A percentile compares a stretch with the other conserved stretches of the same genome.
phyloP scores from a whole-genome alignment of 2,797 vertebrate species.

The Anguilla marmorata region DNA sequence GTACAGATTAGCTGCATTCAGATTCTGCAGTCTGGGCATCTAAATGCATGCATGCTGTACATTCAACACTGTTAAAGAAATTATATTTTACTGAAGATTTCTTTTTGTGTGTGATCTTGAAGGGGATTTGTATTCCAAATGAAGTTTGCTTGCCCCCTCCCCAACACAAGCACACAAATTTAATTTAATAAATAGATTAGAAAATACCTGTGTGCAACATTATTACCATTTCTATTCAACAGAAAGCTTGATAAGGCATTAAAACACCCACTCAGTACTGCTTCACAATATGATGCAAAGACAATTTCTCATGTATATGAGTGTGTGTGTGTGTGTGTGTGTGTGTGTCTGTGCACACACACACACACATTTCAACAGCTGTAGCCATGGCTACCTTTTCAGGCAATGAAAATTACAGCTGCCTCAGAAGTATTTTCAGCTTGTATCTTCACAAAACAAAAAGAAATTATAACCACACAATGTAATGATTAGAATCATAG shows the following conservation, averaged over 20 bases:
- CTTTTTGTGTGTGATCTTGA: no score
- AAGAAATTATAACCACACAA: not conserved
- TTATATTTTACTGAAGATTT: no score
- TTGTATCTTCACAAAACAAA: not conserved
- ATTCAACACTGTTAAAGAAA: not conserved
- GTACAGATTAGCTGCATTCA: not conserved
- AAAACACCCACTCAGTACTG: not conserved
- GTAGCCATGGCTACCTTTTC: conserved; percentile 50
- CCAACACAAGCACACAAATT: not conserved
- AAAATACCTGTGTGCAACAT: not conserved
- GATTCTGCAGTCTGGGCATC: not conserved
- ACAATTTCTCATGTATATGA: conserved; percentile 35
- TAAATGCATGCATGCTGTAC: not conserved
- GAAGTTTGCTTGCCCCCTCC: not conserved
- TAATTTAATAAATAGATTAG: not conserved
- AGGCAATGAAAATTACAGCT: conserved; percentile 30
- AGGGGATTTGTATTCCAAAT: not conserved
- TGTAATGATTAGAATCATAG: conserved; percentile 1
- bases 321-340: conserved; percentile 30
- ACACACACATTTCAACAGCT: conserved; percentile 34
- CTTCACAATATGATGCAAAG: conserved; percentile 11
- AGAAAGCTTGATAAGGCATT: not conserved
- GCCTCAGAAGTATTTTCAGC: conserved; percentile 23
- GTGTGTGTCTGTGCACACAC: not conserved
- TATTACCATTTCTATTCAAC: not conserved